Base-by-base conservation (phyloP, 2,888 invertebrate genomes). In the Caenorhabditis sinica region DNA sequence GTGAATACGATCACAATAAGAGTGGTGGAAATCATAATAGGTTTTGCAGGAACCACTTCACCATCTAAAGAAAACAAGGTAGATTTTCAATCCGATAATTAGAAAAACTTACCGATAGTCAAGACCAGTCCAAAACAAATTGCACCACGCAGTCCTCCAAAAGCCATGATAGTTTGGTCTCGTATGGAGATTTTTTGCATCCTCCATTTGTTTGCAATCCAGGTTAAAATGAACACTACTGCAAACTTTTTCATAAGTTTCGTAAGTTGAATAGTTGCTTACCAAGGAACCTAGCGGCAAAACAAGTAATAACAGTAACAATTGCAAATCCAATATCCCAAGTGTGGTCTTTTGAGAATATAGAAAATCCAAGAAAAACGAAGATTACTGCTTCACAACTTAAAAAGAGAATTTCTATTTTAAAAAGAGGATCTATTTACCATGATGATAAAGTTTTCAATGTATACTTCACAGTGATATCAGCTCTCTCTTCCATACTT, bases 331-430 rank as follows among this genome's bases (percentile, higher is more conserved):
- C 95, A 51, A 96, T 96, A 94, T 98, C 97, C 97, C 97, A 98
- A 87, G 95, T 96, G 93, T 98, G 98, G 86, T 95, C 95, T 96
- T 93, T 96, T 96, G 86, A 97, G 65, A 94, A 96, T 0, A 97
- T 97, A n/a, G 97, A 97, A 28, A 98, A 96, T 11, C 98, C 99
- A 82, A 99, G 95, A 94, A 98, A 97, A 96, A 99, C 97, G 94
- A 99, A 99, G 93, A 99, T 98, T 93, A 99, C 96, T 4, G 98
- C 98, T 94, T 99, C 99, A 20, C 97, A 96, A 2, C 97, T 91
- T 66, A 68, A 89, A 80, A 15, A 17, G 17, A 5, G 30, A 3
- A 61, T 20, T 43, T 30, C 49, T 20, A 33, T 36, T 15, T 23
- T 4, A 23, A 36, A 23, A 43, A 4, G 4, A 45, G 13, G 13